A percentile compares a stretch with the other conserved stretches of the same genome.
Evolutionary conservation across 1,140 invertebrate species (phyloP).

Genomic region (Coptotermes formosanus): DNA sequence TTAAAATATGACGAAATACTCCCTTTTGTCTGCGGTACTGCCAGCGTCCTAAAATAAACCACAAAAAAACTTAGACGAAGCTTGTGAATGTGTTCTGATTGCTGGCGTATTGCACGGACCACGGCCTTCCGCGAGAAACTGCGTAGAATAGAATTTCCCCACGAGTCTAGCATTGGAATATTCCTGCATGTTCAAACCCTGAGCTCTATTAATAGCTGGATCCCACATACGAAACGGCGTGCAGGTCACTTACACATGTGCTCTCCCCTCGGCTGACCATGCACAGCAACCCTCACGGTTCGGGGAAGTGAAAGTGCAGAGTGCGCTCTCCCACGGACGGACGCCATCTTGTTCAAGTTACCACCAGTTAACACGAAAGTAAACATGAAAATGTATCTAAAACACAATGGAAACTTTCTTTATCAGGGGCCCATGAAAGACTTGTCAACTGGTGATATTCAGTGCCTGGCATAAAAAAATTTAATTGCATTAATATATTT

Average conservation of each 20-base stretch:
- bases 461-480: background rate
- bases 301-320: background rate
- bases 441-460: background rate
- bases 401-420: constrained; percentile 10
- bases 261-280: background rate
- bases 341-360: no score
- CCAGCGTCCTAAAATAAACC: no score
- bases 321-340: background rate
- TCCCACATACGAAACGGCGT: background rate
- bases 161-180: constrained; percentile 1
- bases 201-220: background rate
- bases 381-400: background rate
- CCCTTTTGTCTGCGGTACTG: no score
- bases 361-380: no score
- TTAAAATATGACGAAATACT: no score
- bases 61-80: no score
- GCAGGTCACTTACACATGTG: background rate
- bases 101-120: background rate
- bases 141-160: background rate
- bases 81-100: background rate
- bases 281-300: background rate
- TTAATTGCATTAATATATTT: background rate
- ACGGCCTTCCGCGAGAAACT: background rate
- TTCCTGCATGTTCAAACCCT: constrained; percentile 7
- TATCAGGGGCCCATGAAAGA: background rate